A percentile compares a stretch with the other conserved stretches of the same genome.
Evolutionary conservation across 2,113 vertebrate genomes (phyloP).

Genomic region (Chaenocephalus aceratus): DNA sequence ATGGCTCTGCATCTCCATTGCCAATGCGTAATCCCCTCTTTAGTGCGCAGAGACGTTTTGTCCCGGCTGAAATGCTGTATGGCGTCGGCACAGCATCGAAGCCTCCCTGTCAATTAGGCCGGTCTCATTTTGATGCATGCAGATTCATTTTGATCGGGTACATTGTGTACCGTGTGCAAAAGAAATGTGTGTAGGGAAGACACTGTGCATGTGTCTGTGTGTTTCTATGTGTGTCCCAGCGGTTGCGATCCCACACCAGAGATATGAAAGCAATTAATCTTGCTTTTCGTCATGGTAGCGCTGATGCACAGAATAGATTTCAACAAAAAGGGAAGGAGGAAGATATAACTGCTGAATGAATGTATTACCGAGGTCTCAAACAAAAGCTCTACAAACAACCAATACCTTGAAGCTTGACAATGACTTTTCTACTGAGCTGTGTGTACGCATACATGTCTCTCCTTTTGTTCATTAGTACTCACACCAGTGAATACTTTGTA

Average conservation of each 20-base stretch:
- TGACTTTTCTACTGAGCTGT: constrained; percentile 27
- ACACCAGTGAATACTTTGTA: constrained; percentile 11
- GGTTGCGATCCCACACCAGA: constrained; percentile 38
- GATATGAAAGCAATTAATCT: constrained; percentile 75
- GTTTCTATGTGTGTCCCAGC: constrained; percentile 28
- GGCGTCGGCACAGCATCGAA: constrained; percentile 18
- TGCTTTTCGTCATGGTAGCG: constrained; percentile 59
- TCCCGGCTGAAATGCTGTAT: constrained; percentile 42
- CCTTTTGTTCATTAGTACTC: constrained; percentile 36
- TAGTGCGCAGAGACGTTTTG: constrained; percentile 4
- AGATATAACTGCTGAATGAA: constrained; percentile 34
- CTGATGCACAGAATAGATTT: constrained; percentile 58
- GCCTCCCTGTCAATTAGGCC: constrained; percentile 62
- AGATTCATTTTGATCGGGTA: constrained; percentile 68
- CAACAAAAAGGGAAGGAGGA: constrained; percentile 27
- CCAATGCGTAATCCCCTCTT: constrained; percentile 1
- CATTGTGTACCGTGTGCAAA: constrained; percentile 54
- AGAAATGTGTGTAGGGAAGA: constrained; percentile 26
- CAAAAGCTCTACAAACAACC: constrained; percentile 45
- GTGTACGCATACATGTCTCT: constrained; percentile 26
- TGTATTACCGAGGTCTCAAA: constrained; percentile 41
- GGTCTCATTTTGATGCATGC: constrained; percentile 59
- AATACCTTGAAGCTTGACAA: constrained; percentile 36
- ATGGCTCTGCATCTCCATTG: constrained; percentile 8
- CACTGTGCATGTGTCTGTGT: background rate